These are phyloP conservation scores for Drosophila hydei DNA, from an alignment of 1,140 invertebrate genomes.

Conservation along the genomic window DNA sequence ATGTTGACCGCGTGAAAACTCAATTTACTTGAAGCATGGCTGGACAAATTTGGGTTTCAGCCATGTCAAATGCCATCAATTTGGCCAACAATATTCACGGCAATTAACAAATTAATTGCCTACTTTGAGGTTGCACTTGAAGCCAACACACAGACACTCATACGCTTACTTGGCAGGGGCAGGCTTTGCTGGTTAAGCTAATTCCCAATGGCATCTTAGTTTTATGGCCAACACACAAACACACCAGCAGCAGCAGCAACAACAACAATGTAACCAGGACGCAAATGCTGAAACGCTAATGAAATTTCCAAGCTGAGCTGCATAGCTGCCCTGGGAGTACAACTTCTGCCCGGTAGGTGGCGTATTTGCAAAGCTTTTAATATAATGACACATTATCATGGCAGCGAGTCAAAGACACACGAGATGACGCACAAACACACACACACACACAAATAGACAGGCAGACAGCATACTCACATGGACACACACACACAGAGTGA, in stretches of 20 bases:
- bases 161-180: slow-evolving; percentile 7
- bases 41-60: slow-evolving; percentile 17
- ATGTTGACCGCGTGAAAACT: slow-evolving; percentile 48
- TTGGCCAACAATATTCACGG: slow-evolving; percentile 66
- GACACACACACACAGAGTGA: slow-evolving; percentile 5
- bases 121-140: slow-evolving; percentile 65
- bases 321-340: slow-evolving; percentile 40
- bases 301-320: slow-evolving; percentile 57
- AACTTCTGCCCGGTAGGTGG: slow-evolving; percentile 51
- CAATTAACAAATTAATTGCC: slow-evolving; percentile 79
- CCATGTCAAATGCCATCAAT: slow-evolving; percentile 62
- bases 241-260: slow-evolving; percentile 22
- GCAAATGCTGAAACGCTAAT: slow-evolving; percentile 69
- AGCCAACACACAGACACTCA: slow-evolving; percentile 34
- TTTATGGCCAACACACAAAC: slow-evolving; percentile 52
- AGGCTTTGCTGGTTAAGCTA: slow-evolving; percentile 34
- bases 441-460: slow-evolving; percentile 7
- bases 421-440: slow-evolving; percentile 14
- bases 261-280: slow-evolving; percentile 22
- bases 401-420: slow-evolving; percentile 55
- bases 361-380: slow-evolving; percentile 78
- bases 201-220: slow-evolving; percentile 73
- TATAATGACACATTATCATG: slow-evolving; percentile 79
- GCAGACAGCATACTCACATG: slow-evolving; percentile 12
- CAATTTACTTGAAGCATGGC: slow-evolving; percentile 47